Conservation (phyloP, 2,113 vertebrate genomes). For the Rhynchomys soricoides region DNA sequence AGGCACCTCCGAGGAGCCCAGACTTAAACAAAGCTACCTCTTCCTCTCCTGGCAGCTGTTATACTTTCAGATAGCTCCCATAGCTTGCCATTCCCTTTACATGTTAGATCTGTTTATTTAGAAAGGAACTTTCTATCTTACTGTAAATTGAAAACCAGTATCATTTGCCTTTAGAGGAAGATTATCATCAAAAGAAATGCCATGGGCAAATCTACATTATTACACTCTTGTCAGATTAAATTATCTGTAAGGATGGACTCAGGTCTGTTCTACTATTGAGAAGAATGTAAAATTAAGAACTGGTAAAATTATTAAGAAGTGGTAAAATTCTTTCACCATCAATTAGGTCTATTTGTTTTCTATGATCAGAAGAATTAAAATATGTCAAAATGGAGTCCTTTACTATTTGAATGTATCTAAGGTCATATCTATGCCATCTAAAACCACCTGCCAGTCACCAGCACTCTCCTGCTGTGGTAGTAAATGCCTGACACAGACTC, state of each 20-base stretch:
- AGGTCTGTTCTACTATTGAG: neutral
- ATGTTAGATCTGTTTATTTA: conserved; percentile 28
- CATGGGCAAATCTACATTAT: neutral
- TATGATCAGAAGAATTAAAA: neutral
- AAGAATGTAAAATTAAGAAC: neutral
- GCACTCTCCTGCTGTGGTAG: neutral
- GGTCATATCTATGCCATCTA: neutral
- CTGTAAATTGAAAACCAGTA: neutral
- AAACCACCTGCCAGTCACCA: neutral
- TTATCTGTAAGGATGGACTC: neutral
- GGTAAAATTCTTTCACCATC: neutral
- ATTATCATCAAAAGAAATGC: conserved; percentile 22
- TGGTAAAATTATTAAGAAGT: neutral
- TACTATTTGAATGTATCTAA: neutral
- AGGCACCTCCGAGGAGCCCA: neutral
- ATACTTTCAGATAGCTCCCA: neutral
- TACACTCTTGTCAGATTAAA: neutral
- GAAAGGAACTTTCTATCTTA: conserved; percentile 20
- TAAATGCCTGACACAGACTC: neutral
- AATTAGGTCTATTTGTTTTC: neutral
- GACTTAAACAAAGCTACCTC: neutral
- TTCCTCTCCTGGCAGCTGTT: neutral
- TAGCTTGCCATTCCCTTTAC: neutral
- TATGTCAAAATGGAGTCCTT: neutral
- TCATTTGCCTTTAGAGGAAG: conserved; percentile 34